Evolutionary conservation across 23 tunicate species (phyloP), one percentile per base, ranked within the genome.

Genomic region (Trididemnum miniatum): DNA sequence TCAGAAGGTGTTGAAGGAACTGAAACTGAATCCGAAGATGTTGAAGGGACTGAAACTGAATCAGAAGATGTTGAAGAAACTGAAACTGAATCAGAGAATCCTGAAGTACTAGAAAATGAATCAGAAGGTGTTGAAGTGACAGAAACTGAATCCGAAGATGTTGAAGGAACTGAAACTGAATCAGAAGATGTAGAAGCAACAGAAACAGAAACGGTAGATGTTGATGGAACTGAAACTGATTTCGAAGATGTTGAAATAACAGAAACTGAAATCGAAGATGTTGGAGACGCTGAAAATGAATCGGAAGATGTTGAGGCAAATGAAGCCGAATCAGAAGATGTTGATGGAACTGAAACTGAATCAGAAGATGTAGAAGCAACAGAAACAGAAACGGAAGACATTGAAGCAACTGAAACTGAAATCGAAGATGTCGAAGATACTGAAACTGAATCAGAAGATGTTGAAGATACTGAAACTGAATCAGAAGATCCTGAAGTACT

Each of bases 41-140:
- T 18, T 65, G 72, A 23, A 18, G 72, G 23, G 20, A 26, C 20
- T 65, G 72, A 23, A 18, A 26, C 20, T 65, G 72, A 65, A 18
- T n/a, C 15, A 18, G 72, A 65, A 18, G 72, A 65, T 65, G 72
- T 9, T 65, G 77, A 71, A n/a, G 44, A 9, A 20, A 54, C 24
- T 71, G 77, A 71, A 7, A 30, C 25, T 71, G 77, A 33, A 20
- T 54, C 25, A 20, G 77, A 71, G 25, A 30, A 22, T 71, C 54
- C 12, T 29, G 54, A 33, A n/a, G 54, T 20, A 20, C 54, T 20
- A 20, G 77, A 22, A 7, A 30, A 71, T 71, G 77, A 31, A 20
- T 7, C 7, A 20, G 54, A 71, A 7, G 54, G 29, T 29, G 77
- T 5, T 29, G 22, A 71, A 20, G 77, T 5, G 25, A 54, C 24